Conservation (phyloP, 2,113 vertebrate genomes). For the Cricetomys ansorgei region DNA sequence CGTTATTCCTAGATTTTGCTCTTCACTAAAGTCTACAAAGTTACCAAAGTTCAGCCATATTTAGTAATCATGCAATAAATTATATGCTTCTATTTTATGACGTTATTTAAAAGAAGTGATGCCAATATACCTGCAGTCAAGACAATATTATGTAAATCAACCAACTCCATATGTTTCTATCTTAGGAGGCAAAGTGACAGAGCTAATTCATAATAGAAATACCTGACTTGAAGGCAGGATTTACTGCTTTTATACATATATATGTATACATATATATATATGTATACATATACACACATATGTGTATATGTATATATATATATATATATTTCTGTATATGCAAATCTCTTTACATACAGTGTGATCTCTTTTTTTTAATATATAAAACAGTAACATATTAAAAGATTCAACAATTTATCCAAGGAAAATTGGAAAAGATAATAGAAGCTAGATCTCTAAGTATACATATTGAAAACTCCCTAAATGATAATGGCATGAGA, state of each 20-base stretch:
- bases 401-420: background rate
- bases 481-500: background rate
- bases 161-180: background rate
- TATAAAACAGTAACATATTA: background rate
- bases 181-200: background rate
- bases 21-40: conserved; percentile 18
- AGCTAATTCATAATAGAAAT: background rate
- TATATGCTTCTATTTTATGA: conserved; percentile 36
- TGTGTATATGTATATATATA: no score
- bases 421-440: background rate
- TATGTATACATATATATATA: no score
- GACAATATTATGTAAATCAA: background rate
- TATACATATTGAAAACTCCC: background rate
- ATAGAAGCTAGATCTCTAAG: background rate
- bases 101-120: conserved; percentile 35
- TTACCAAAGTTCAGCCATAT: conserved; percentile 38
- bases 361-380: background rate
- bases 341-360: background rate
- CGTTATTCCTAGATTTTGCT: conserved; percentile 48
- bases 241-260: background rate
- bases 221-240: background rate
- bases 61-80: background rate
- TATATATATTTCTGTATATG: background rate
- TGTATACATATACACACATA: no score
- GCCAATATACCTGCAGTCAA: background rate